A percentile compares a stretch with the other conserved stretches of the same genome.
Evolutionary conservation across 2,888 invertebrate species (phyloP).

Genomic region (Protophormia terraenovae): DNA sequence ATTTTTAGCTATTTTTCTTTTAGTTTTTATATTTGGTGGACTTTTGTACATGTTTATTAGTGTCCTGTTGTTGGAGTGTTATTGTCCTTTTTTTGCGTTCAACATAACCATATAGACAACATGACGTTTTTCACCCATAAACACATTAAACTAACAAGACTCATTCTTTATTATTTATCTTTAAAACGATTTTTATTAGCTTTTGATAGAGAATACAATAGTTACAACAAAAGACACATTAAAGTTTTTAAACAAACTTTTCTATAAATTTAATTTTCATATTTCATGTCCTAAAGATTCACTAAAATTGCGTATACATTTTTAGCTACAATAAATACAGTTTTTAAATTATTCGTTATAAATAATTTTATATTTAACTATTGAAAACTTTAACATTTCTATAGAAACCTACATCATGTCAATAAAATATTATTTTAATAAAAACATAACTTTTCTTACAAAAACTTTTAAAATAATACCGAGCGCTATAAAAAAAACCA

Average conservation of each 20-base stretch:
- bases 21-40: background rate
- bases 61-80: constrained; percentile 32
- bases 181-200: constrained; percentile 64
- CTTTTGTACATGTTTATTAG: constrained; percentile 74
- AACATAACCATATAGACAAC: constrained; percentile 61
- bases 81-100: constrained; percentile 25
- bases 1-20: background rate
- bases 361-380: background rate
- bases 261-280: no score
- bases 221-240: background rate
- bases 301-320: no score
- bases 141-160: constrained; percentile 74
- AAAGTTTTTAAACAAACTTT: background rate
- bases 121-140: constrained; percentile 69
- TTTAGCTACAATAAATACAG: no score
- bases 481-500: background rate
- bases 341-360: background rate
- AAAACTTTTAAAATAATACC: background rate
- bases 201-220: background rate
- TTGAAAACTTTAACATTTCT: background rate
- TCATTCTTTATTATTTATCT: constrained; percentile 17
- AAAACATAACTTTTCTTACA: background rate
- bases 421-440: background rate
- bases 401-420: background rate
- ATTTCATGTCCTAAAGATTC: no score